A percentile compares a stretch with the other conserved stretches of the same genome.
Evolutionary conservation across 2,888 invertebrate species (phyloP).

Genomic region (Scelioninae gen. 2): DNA sequence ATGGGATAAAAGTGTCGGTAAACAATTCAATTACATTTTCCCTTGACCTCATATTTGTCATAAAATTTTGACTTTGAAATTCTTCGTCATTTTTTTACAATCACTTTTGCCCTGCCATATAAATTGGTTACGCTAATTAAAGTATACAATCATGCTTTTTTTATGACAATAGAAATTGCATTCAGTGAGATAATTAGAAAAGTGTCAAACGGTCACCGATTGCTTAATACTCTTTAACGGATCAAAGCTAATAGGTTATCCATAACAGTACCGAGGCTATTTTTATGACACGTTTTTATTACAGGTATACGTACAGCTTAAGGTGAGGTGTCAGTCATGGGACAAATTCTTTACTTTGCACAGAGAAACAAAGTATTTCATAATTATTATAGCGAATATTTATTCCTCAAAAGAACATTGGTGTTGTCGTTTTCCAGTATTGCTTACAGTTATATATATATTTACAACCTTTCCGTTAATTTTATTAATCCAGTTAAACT

Average conservation of each 20-base stretch:
- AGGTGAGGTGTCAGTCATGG: too few relatives aligned
- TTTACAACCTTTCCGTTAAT: too few relatives aligned
- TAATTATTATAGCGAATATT: too few relatives aligned
- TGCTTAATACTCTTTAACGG: conserved; percentile 2
- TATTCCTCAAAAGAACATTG: too few relatives aligned
- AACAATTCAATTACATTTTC: conserved; percentile 39
- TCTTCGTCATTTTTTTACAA: conserved; percentile 8
- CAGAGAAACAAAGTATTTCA: too few relatives aligned
- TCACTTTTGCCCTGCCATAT: background rate
- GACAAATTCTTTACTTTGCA: too few relatives aligned
- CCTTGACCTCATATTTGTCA: conserved; percentile 46
- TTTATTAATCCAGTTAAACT: too few relatives aligned
- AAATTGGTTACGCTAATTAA: background rate
- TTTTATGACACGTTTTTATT: too few relatives aligned
- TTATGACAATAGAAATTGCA: background rate
- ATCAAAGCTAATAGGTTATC: background rate
- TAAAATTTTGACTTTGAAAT: conserved; percentile 42
- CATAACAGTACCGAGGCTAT: background rate
- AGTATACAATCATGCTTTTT: background rate
- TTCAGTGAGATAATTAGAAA: background rate
- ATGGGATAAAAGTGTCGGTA: conserved; percentile 13
- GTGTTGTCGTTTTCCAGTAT: too few relatives aligned
- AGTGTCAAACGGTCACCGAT: conserved; percentile 1
- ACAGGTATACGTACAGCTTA: too few relatives aligned
- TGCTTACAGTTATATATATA: too few relatives aligned